Evolutionary conservation across 2,113 vertebrate species (phyloP).

Genomic region (Peromyscus polionotus): DNA sequence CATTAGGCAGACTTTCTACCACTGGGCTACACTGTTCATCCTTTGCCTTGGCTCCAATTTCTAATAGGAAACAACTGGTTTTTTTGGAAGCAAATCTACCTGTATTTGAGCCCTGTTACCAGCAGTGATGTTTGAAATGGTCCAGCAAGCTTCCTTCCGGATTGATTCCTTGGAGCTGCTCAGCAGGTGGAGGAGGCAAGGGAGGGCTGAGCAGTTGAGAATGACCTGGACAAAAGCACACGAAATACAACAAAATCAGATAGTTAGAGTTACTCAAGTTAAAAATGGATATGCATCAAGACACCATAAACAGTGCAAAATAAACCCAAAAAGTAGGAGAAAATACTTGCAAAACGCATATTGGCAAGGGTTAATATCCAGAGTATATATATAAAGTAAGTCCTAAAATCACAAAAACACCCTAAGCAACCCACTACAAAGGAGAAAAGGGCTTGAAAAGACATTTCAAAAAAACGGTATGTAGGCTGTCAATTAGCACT

Average conservation of each 20-base stretch:
- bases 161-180: constrained; percentile 99
- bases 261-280: constrained; percentile 33
- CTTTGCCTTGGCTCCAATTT: background rate
- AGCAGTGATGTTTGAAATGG: constrained; percentile 99
- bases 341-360: constrained; percentile 14
- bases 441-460: background rate
- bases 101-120: constrained; percentile 98
- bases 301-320: background rate
- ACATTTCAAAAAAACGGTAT: background rate
- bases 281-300: background rate
- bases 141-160: constrained; percentile 99
- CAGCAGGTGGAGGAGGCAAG: constrained; percentile 97
- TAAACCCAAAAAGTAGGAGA: background rate
- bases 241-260: constrained; percentile 39
- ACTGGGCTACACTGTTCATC: background rate
- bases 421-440: constrained; percentile 32
- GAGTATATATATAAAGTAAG: constrained; percentile 27
- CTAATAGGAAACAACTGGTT: constrained; percentile 31
- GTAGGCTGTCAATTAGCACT: background rate
- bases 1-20: background rate
- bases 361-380: constrained; percentile 26
- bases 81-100: constrained; percentile 86
- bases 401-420: background rate
- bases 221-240: constrained; percentile 91
- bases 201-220: constrained; percentile 98